Evolutionary conservation across 2,888 invertebrate genomes (phyloP), one percentile per base, ranked within the genome.

Genomic region (Leptura quadrifasciata): DNA sequence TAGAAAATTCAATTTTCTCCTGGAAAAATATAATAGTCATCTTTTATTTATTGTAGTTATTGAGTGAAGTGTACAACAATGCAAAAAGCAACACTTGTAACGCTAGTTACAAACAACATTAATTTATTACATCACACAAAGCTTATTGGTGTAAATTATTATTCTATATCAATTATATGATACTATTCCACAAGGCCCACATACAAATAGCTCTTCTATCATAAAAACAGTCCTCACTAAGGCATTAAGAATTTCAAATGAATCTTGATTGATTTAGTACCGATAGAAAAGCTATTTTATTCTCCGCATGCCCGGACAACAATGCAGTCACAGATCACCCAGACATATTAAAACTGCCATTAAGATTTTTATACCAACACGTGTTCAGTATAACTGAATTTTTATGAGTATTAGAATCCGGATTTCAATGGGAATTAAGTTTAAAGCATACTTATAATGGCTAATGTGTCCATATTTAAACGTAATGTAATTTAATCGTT

Each of bases 361-460:
- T 27, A 60, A 60, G 47, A 60, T 27, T 60, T 60, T 60, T n/a
- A 60, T 60, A 12, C 27, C 15, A 15, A 60, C 60, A 60, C 60
- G 60, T 60, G 60, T 60, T 60, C 9, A 3, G 60, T 60, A 60
- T 60, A 60, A 21, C 27, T 17, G 60, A 60, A 24, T 60, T 21
- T 60, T 60, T 60, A 60, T 60, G 60, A 27, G 60, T 27, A 60
- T 27, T 60, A 27, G 24, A 60, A 27, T 24, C 60, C 60, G 27
- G 60, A 60, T 27, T 27, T 60, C 60, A 27, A 27, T 27, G 31
- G 60, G 60, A 60, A 60, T 27, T 60, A 60, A 60, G 15, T 24
- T 60, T 60, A 60, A 27, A 60, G 27, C 15, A 27, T 31, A 60
- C 47, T 47, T 47, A 15, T 47, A 47, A 47, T 47, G 47, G 47